A percentile compares a stretch with the other conserved stretches of the same genome.
Conservation (phyloP, 1,140 invertebrate genomes). For the Agrypnia vestita region DNA sequence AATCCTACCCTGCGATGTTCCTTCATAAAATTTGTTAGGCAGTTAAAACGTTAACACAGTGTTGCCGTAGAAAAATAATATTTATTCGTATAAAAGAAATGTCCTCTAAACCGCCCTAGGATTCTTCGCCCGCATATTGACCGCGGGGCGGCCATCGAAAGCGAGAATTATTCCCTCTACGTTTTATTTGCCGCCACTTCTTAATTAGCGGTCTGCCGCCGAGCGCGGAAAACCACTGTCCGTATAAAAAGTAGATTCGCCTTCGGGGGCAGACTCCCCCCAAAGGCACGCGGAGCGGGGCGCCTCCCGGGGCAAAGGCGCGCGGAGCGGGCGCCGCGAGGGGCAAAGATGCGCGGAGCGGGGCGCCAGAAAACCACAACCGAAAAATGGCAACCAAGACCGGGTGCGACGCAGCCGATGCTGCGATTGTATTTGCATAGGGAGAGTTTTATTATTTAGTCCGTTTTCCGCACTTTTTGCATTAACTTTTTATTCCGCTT, state of each 20-base stretch:
- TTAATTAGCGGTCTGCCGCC: conserved; percentile 54
- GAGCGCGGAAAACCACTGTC: conserved; percentile 12
- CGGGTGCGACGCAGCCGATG: conserved; percentile 27
- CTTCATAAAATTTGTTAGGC: too few species aligned
- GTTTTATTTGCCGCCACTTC: conserved; percentile 55
- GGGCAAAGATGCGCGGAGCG: not conserved
- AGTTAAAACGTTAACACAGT: too few species aligned
- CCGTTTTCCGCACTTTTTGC: conserved; percentile 1
- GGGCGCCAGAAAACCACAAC: not conserved
- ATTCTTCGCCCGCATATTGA: not conserved
- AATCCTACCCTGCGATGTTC: too few species aligned
- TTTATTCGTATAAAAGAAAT: not conserved
- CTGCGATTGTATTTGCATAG: conserved; percentile 45
- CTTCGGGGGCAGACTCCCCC: not conserved
- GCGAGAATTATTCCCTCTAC: conserved; percentile 49
- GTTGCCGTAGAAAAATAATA: too few species aligned
- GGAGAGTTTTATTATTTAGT: conserved; percentile 37
- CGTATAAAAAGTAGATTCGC: not conserved
- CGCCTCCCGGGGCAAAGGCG: conserved; percentile 4
- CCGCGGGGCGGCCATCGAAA: conserved; percentile 29
- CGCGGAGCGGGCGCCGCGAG: not conserved
- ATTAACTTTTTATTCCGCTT: conserved; percentile 17
- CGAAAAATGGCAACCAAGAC: conserved; percentile 33
- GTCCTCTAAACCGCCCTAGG: not conserved
- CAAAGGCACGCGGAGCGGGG: not conserved